Base-by-base conservation (phyloP, 1,140 invertebrate species). In the Drosophila leontia region DNA sequence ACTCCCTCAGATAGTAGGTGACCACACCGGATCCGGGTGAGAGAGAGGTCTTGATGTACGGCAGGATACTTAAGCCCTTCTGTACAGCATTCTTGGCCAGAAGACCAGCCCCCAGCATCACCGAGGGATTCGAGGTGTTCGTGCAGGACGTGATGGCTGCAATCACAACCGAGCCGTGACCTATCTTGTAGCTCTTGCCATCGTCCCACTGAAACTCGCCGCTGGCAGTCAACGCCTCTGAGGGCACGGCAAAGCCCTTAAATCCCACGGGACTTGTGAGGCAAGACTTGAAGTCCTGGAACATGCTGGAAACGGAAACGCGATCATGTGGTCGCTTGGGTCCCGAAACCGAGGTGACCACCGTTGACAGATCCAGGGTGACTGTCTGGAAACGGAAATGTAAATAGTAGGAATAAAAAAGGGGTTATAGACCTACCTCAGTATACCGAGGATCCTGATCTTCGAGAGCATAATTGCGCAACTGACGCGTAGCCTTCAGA, bases 91-190 rank as follows among this genome's bases (percentile, higher is more conserved):
- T 99, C 93, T 98, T 98, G 1, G 98, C 98, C 48, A 99, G 93
- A 0, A 99, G 91, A 88, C 98, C 98, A 12, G 97, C 98, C 23
- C 97, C 98, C 19, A 99, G 94, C 98, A 99, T 99, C 7, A 99
- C 98, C 76, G 97, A 98, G 0, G 99, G 99, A 93, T 99, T 99
- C 70, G 97, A 98, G 3, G 99, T 99, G 92, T 99, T 99, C 9
- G 99, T 99, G 93, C 99, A 99, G 47, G 97, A 98, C 3, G 99
- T 99, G 77, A 99, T 99, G 29, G 99, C 98, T 0, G 98, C 98
- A 78, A 99, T 99, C 23, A 99, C 97, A 7, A 99, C 98, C 1
- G 97, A 98, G 3, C 98, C 98, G 93, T 99, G 98, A 0, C 92
- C 94, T 17, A 99, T 94, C n/a, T 93, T 94, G 91, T 98, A 99